Percentiles rank a stretch among this genome's conserved stretches.
Evolutionary conservation across 2,797 vertebrate genomes (phyloP).

Genomic region (Sebastes minor): DNA sequence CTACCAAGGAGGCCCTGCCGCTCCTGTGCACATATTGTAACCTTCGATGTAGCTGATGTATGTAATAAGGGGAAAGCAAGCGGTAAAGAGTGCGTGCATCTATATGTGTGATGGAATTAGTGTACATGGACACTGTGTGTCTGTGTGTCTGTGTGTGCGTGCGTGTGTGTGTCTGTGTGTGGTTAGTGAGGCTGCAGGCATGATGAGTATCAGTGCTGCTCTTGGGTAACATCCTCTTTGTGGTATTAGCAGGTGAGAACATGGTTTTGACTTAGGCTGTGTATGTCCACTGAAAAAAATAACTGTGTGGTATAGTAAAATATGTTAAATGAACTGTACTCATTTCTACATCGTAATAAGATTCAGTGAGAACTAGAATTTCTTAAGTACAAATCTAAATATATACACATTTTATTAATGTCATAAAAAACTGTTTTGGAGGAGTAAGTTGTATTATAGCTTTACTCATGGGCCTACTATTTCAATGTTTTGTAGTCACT

Average conservation of each 20-base stretch:
- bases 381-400: background rate
- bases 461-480: too few relatives aligned
- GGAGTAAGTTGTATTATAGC: too few relatives aligned
- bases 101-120: constrained; percentile 8
- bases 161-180: constrained; percentile 37
- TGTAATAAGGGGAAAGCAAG: constrained; percentile 12
- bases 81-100: background rate
- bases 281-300: background rate
- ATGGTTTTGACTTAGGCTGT: constrained; percentile 32
- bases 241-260: constrained; percentile 85
- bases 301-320: too few relatives aligned
- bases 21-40: too few relatives aligned
- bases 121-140: background rate
- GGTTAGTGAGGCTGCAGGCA: constrained; percentile 56
- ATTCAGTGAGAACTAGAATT: too few relatives aligned
- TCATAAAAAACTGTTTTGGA: too few relatives aligned
- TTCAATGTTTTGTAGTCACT: too few relatives aligned
- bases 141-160: background rate
- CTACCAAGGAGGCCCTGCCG: too few relatives aligned
- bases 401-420: too few relatives aligned
- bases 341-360: too few relatives aligned
- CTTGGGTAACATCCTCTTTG: constrained; percentile 82
- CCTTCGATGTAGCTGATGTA: background rate
- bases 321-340: too few relatives aligned
- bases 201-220: constrained; percentile 79